phyloP scores from a whole-genome alignment of 2,113 vertebrate genomes.

The Bettongia penicillata region DNA sequence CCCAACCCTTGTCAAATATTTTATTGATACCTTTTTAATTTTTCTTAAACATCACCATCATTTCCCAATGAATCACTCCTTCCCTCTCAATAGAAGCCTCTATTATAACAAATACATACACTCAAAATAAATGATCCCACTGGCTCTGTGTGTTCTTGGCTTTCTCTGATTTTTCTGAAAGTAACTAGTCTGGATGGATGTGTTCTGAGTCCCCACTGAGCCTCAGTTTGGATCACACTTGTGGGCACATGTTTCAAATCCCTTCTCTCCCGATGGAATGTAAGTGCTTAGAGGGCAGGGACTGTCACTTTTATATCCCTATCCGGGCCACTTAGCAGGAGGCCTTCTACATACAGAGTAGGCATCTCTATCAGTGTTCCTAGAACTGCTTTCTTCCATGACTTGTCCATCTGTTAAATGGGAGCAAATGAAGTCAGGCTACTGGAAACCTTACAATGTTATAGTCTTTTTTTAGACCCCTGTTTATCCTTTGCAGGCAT shows the following conservation, averaged over 20 bases:
- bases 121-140: background rate
- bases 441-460: slow-evolving; percentile 15
- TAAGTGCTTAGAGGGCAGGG: background rate
- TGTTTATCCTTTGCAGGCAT: background rate
- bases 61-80: background rate
- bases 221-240: background rate
- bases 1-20: background rate
- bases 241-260: background rate
- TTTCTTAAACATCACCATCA: background rate
- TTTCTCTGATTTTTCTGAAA: background rate
- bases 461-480: background rate
- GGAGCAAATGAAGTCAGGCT: slow-evolving; percentile 12
- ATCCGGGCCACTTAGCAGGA: background rate
- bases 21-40: background rate
- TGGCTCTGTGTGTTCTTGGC: background rate
- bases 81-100: background rate
- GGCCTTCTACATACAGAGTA: background rate
- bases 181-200: background rate
- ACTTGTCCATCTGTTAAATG: slow-evolving; percentile 28
- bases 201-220: background rate
- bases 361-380: background rate
- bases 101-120: background rate
- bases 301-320: background rate
- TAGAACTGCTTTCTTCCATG: slow-evolving; percentile 38
- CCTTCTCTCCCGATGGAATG: background rate